Base-by-base conservation (phyloP, 2,113 vertebrate genomes). In the Delphinus delphis region DNA sequence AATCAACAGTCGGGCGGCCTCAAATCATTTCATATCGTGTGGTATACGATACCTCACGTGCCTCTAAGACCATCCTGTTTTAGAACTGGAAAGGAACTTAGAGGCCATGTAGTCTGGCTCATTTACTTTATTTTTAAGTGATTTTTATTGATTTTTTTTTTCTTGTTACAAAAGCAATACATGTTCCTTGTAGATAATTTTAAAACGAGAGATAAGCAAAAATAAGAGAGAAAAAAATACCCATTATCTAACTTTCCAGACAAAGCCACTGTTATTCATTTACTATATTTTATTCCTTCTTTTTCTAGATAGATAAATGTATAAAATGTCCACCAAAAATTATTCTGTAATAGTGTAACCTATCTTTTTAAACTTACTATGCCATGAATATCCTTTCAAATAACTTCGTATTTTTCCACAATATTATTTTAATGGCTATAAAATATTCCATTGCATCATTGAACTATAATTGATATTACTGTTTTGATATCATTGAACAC, bases 81-180 rank as follows among this genome's bases (percentile, higher is more conserved):
- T 87, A 97, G 76, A 88, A 76, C 60, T 95, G 12, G 44, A 94
- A 77, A 38, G 25, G 33, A 83, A 89, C 20, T 60, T 65, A 67
- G 58, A 95, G 44, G 44, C 58, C 87, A 60, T 87, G 89, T 80
- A 92, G 65, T 93, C 74, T 95, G 68, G 79, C 36, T 87, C 50
- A 81, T 92, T 96, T 88, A 63, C 91, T 88, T 96, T 82, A 82
- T 88, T 96, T 97, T 96, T 58, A 93, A 93, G 25, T 96, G 74
- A 67, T 67, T 96, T 95, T 84, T 92, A 93, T 85, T 93, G 92
- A 90, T 96, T 95, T 96, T 67, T 83, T 83, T 84, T 87, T 13
- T 12, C 26, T 94, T 86, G 28, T 76, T 89, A 44, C 31, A 88
- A 90, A 94, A 91, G 25, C 58, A 89, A 76, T 58, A 47, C 31